phyloP scores from a whole-genome alignment of 2,113 vertebrate species.

The Naja naja region DNA sequence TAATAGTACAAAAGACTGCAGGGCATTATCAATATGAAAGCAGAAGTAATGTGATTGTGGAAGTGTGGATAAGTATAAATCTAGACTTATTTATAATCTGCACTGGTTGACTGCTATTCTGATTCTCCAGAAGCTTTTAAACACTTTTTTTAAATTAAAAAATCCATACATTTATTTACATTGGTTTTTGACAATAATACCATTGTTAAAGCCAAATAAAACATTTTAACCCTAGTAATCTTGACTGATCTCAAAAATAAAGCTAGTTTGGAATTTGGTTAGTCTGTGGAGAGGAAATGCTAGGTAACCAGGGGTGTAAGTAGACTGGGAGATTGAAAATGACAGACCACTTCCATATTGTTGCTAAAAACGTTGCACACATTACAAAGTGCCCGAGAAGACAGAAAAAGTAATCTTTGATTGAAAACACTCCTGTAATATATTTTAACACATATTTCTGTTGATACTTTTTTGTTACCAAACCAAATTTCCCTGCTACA shows the following conservation, averaged over 20 bases:
- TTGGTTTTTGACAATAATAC: background rate
- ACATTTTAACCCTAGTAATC: background rate
- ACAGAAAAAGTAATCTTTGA: background rate
- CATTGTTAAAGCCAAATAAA: background rate
- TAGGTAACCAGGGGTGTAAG: background rate
- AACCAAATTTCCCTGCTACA: background rate
- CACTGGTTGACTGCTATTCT: background rate
- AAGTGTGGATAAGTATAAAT: background rate
- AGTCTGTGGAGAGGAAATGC: background rate
- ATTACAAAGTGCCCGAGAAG: background rate
- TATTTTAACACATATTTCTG: background rate
- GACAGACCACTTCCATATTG: background rate
- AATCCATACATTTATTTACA: background rate
- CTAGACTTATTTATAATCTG: background rate
- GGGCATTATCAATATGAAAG: background rate
- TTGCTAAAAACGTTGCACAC: background rate
- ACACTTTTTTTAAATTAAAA: background rate
- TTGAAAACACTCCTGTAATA: background rate
- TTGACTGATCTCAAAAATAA: background rate
- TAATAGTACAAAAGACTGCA: background rate
- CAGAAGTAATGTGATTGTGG: background rate
- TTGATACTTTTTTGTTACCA: background rate
- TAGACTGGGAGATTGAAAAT: background rate
- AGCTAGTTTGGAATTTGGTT: background rate
- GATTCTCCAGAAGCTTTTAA: background rate